Evolutionary conservation across 2,888 invertebrate genomes (phyloP), one percentile per base, ranked within the genome.

Genomic region (Myathropa florea): DNA sequence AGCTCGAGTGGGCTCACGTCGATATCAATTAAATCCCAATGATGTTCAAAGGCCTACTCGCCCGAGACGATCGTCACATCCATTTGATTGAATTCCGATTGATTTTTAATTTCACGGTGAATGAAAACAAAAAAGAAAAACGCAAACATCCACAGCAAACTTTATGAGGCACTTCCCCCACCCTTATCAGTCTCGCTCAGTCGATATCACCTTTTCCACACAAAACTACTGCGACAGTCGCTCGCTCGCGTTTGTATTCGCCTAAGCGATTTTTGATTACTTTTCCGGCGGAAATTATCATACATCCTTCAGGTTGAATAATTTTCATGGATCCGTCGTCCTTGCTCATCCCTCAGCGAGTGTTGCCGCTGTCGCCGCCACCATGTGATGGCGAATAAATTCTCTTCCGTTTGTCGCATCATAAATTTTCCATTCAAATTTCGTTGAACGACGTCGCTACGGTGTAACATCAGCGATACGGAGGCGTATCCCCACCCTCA

Each of bases 221-320:
- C 12, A 64, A 75, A 78, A 86, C 83, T 75, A 67, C 63, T 70
- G 80, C 63, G 39, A 87, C 83, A 76, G 79, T 87, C 75, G 71
- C 23, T 23, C 57, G 57, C 80, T n/a, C 4, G 88, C 89, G 89
- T 89, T 90, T 90, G 91, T 79, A 89, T 88, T 88, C 88, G 80
- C 91, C 91, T 92, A 92, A 92, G 92, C 93, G 93, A 92, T 92
- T 92, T 92, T 92, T 92, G 92, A 92, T 92, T 92, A 92, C 92
- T 91, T 91, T 92, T 92, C 92, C 92, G 92, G 88, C 92, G 93
- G 92, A 92, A 92, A 92, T 92, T 92, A 92, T 92, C 93, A 92
- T 92, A 92, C 91, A 92, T 92, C 92, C 92, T 92, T 92, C 91
- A 92, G 90, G 91, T 90, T 91, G 92, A 92, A 92, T 92, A 92